These are phyloP conservation scores for Tenebrosternarchus preto DNA, from an alignment of 2,113 vertebrate genomes.

Conservation along the genomic window DNA sequence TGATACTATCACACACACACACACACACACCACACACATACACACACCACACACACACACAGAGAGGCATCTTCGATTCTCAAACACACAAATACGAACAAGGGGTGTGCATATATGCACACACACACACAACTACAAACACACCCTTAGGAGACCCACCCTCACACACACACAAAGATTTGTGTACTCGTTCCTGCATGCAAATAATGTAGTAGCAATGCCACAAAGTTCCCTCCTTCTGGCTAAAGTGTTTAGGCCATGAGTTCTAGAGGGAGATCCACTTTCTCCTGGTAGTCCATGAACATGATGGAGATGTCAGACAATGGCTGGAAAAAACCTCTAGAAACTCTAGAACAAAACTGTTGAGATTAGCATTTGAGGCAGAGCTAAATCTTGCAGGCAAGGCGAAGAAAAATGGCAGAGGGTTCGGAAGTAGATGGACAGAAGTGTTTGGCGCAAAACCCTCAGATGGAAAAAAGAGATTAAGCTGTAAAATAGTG, in stretches of 20 bases:
- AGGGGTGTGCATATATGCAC: constrained; percentile 29
- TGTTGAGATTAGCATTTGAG: constrained; percentile 72
- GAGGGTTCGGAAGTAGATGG: constrained; percentile 62
- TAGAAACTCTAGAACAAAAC: constrained; percentile 69
- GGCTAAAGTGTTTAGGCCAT: too few relatives aligned
- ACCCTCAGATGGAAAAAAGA: constrained; percentile 62
- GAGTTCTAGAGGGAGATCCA: neutral
- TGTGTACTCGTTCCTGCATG: too few relatives aligned
- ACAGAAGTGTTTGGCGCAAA: constrained; percentile 50
- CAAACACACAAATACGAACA: constrained; percentile 28
- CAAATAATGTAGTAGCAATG: too few relatives aligned
- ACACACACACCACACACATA: constrained; percentile 39
- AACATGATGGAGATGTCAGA: constrained; percentile 8
- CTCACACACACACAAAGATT: too few relatives aligned
- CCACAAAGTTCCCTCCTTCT: too few relatives aligned
- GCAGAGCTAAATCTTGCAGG: constrained; percentile 68
- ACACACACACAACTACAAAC: too few relatives aligned
- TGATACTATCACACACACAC: constrained; percentile 49
- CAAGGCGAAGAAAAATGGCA: constrained; percentile 58
- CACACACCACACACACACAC: constrained; percentile 27
- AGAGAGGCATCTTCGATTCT: constrained; percentile 1
- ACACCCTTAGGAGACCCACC: too few relatives aligned
- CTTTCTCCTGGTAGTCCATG: constrained; percentile 34
- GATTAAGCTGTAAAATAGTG: constrained; percentile 66
- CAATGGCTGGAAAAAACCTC: constrained; percentile 60